Conservation (phyloP, 2,888 invertebrate species). For the Morpho achilles region DNA sequence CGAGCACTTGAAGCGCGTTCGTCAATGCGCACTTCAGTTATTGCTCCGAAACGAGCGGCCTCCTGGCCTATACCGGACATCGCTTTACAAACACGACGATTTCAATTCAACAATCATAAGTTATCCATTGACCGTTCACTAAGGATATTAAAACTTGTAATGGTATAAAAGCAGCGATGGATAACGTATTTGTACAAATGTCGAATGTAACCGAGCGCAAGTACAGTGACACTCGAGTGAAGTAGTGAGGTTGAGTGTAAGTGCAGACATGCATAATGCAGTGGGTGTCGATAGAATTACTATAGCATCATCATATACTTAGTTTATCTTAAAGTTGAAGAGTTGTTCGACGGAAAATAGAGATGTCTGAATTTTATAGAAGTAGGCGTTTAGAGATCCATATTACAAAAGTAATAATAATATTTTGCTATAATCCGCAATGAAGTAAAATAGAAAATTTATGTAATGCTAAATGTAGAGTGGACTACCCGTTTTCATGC, state of each 20-base stretch:
- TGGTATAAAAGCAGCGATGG: constrained; percentile 28
- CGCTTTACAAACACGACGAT: not conserved
- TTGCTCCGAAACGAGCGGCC: constrained; percentile 57
- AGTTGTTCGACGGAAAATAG: constrained; percentile 4
- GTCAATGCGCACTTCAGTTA: constrained; percentile 63
- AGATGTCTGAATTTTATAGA: no score
- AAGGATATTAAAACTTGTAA: not conserved
- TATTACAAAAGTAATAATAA: no score
- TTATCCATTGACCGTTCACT: constrained; percentile 23
- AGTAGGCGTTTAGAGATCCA: no score
- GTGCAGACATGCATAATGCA: constrained; percentile 67
- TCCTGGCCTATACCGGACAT: constrained; percentile 35
- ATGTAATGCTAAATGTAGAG: no score
- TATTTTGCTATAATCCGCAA: no score
- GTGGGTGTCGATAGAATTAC: constrained; percentile 53
- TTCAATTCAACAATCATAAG: not conserved
- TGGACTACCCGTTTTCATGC: no score
- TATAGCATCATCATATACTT: constrained; percentile 50
- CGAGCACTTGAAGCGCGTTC: constrained; percentile 62
- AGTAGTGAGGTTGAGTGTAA: constrained; percentile 49
- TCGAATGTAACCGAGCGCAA: constrained; percentile 38
- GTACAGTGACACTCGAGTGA: constrained; percentile 25
- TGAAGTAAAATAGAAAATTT: no score
- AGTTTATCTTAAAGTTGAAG: constrained; percentile 38
- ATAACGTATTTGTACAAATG: not conserved